Base-by-base conservation (phyloP, 2,113 vertebrate genomes). In the Arenaria interpres region DNA sequence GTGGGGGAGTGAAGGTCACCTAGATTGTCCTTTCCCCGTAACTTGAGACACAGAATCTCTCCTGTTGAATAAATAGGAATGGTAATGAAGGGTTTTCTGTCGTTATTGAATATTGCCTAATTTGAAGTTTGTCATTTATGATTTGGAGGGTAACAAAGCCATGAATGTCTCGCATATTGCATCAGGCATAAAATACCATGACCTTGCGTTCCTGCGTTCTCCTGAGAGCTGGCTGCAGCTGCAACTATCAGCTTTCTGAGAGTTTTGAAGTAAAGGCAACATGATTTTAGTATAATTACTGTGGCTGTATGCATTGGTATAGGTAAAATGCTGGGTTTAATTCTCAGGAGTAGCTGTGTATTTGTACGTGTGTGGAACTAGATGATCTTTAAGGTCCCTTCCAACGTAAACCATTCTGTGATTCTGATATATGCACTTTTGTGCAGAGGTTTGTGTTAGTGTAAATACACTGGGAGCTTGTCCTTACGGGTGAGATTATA, bases 81-180 rank as follows among this genome's bases (percentile, higher is more conserved):
- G 10, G 16, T 46, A 74, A 22, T 53, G 23, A 27, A 45, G 64
- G 50, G 41, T 8, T 18, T 81, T 64, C 10, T 35, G 16, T 41
- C 1, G 0, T 35, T 71, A 4, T 0, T 76, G 51, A 45, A 5
- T 25, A 13, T 24, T 56, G 18, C 18, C 57, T 33, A 5, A 43
- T 51, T 73, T 33, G 25, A 30, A 54, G n/a, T 13, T 78, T 46
- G 51, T 37, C 5, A 20, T 41, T 72, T 46, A 4, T 53, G 48
- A 84, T 39, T 63, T 22, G 50, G 48, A 71, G 32, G 79, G 45
- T 39, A 30, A 39, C 16, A 66, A 41, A 92, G 63, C 20, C 12
- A 2, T 77, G 25, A 18, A 7, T 6, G 51, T 23, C 17, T 35
- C 20, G 5, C 14, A 3, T 45, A 4, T 32, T 41, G 28, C 39